Evolutionary conservation across 2,797 vertebrate species (phyloP).

Genomic region (Phoxinus dragarum): DNA sequence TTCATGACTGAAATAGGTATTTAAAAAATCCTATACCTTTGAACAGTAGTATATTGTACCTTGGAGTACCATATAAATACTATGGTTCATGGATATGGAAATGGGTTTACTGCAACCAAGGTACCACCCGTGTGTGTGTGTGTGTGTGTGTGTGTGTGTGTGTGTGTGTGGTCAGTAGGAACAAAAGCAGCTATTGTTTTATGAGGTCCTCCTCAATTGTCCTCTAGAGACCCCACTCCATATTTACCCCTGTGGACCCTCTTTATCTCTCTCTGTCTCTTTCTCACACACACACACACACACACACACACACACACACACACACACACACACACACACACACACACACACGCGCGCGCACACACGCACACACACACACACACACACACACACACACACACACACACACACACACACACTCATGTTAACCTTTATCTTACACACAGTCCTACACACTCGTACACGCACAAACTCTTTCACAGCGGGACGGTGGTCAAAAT

Average conservation of each 20-base stretch:
- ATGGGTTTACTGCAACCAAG: neutral
- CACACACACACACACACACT: constrained; percentile 13
- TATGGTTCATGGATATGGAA: neutral
- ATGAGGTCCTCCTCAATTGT: constrained; percentile 43
- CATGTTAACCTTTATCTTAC: constrained; percentile 8
- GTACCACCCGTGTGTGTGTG: neutral
- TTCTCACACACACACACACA: neutral
- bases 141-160: constrained; percentile 19
- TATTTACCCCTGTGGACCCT: constrained; percentile 27
- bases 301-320: too few species aligned
- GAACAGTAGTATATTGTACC: neutral
- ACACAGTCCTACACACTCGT: neutral
- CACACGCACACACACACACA: too few species aligned
- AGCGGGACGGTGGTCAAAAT: constrained; percentile 17
- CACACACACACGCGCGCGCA: neutral
- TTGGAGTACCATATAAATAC: constrained; percentile 1
- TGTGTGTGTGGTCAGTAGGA: constrained; percentile 30
- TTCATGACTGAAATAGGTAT: neutral
- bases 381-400: neutral
- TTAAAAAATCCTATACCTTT: neutral
- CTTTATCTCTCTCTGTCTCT: constrained; percentile 17
- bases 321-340: too few species aligned
- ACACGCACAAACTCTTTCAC: constrained; percentile 20
- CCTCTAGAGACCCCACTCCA: constrained; percentile 40
- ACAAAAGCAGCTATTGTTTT: constrained; percentile 47